Percentiles rank a stretch among this genome's conserved stretches.
Evolutionary conservation across 1,140 invertebrate genomes (phyloP).

Genomic region (Sinonovacula constricta): DNA sequence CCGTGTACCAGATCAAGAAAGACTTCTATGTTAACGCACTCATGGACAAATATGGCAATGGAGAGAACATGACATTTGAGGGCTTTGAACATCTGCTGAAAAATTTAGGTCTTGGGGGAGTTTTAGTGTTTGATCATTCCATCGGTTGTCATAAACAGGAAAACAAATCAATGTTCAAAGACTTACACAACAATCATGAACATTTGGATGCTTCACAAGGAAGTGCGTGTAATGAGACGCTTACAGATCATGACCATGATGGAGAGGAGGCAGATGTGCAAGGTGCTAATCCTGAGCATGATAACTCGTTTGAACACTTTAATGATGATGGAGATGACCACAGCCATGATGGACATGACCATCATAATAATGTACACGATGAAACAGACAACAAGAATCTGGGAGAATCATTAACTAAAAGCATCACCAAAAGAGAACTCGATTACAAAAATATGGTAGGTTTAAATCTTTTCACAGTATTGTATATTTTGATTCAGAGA

Average conservation of each 20-base stretch:
- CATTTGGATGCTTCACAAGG: not conserved
- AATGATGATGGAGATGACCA: not conserved
- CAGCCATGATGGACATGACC: not conserved
- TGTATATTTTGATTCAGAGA: no score
- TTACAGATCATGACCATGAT: not conserved
- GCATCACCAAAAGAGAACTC: no score
- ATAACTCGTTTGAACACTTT: not conserved
- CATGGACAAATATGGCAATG: conserved; percentile 40
- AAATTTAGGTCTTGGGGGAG: conserved; percentile 21
- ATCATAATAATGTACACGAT: not conserved
- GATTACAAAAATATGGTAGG: no score
- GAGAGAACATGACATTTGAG: conserved; percentile 15
- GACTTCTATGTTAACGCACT: conserved; percentile 27
- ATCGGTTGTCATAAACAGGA: not conserved
- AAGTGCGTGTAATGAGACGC: conserved; percentile 4
- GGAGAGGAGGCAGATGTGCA: not conserved
- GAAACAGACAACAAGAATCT: no score
- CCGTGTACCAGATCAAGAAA: conserved; percentile 13
- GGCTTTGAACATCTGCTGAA: conserved; percentile 34
- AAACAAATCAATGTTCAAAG: not conserved
- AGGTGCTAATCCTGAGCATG: conserved; percentile 2
- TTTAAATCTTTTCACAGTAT: no score
- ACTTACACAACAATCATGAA: conserved; percentile 7
- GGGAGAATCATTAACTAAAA: no score
- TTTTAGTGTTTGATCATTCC: not conserved